These are phyloP conservation scores for Syngnathus acus DNA, from an alignment of 2,797 vertebrate species.

Conservation along the genomic window DNA sequence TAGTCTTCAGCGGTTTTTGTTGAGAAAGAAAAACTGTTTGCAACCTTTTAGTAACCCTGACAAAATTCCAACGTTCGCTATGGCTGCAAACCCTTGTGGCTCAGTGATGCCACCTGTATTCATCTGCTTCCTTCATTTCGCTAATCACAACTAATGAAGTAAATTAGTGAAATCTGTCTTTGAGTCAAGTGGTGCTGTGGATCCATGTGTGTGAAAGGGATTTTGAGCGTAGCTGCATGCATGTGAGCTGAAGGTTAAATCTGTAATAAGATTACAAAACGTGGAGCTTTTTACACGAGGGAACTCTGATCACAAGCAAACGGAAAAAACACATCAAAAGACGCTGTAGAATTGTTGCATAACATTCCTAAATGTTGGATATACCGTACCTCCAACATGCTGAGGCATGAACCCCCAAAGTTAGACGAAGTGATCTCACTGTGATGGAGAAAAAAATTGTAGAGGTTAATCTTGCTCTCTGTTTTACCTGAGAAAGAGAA, in stretches of 20 bases:
- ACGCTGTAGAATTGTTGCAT: not conserved
- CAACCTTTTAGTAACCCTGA: no score
- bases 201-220: constrained; percentile 24
- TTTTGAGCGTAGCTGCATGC: constrained; percentile 52
- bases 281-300: constrained; percentile 44
- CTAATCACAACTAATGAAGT: constrained; percentile 28
- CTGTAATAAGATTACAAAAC: constrained; percentile 63
- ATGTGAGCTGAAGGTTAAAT: constrained; percentile 60
- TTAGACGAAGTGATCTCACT: constrained; percentile 32
- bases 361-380: not conserved
- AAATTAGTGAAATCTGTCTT: constrained; percentile 34
- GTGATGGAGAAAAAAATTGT: constrained; percentile 30
- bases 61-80: no score
- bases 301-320: constrained; percentile 34
- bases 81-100: no score
- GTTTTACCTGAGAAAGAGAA: constrained; percentile 19
- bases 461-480: constrained; percentile 15
- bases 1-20: no score
- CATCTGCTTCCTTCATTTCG: constrained; percentile 11
- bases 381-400: not conserved
- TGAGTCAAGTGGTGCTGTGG: constrained; percentile 17
- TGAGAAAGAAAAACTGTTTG: no score
- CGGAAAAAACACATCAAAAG: constrained; percentile 30
- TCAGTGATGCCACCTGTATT: constrained; percentile 6
- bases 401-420: not conserved